Percentiles rank a stretch among this genome's conserved stretches.
Evolutionary conservation across 2,797 vertebrate genomes (phyloP).

Genomic region (Mycteria americana): DNA sequence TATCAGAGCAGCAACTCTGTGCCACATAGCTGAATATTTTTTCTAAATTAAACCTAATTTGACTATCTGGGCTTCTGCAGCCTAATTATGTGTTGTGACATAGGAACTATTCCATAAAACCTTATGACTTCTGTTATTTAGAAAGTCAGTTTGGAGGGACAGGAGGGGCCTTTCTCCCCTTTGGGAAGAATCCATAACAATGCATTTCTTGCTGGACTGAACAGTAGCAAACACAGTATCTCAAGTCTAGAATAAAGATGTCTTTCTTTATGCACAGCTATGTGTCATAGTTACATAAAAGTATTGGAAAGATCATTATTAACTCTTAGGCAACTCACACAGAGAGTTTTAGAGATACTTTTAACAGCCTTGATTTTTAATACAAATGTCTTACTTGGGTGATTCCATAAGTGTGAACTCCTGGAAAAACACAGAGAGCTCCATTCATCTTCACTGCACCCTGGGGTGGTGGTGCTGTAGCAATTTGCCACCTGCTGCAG

Average conservation of each 20-base stretch:
- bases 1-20: neutral
- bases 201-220: neutral
- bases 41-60: neutral
- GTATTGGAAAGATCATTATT: neutral
- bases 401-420: constrained; percentile 29
- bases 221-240: neutral
- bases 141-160: neutral
- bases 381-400: neutral
- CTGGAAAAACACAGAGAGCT: neutral
- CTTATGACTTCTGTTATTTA: neutral
- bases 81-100: neutral
- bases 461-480: neutral
- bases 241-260: neutral
- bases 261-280: neutral
- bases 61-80: neutral
- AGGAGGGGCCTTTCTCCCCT: neutral
- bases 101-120: neutral
- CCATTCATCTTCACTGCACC: constrained; percentile 48
- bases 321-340: neutral
- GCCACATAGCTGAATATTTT: neutral
- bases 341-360: neutral
- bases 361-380: neutral
- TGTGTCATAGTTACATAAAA: neutral
- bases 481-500: constrained; percentile 56
- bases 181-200: neutral